phyloP scores from a whole-genome alignment of 2,113 vertebrate genomes.

The Ctenodactylus gundi region DNA sequence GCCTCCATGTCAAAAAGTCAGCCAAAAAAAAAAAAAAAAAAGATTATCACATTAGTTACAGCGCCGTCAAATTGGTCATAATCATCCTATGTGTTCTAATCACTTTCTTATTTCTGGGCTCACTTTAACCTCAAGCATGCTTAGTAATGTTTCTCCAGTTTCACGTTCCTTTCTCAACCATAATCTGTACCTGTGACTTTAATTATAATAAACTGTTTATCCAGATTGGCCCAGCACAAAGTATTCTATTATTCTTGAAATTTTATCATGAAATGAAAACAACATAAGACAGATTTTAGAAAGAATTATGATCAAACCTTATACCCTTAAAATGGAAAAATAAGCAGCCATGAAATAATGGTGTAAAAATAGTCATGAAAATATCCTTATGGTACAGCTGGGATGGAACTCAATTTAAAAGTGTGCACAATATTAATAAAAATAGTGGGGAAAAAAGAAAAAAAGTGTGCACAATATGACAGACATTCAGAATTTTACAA shows the following conservation, averaged over 20 bases:
- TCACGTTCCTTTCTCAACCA: not conserved
- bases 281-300: not conserved
- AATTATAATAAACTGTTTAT: not conserved
- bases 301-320: not conserved
- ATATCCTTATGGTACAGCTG: not conserved
- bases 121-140: not conserved
- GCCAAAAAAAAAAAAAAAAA: constrained; percentile 17
- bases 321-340: not conserved
- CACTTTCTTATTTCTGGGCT: not conserved
- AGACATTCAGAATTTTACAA: too few species aligned
- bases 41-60: too few species aligned
- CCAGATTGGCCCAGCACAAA: not conserved
- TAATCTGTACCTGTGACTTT: not conserved
- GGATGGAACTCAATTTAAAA: too few species aligned
- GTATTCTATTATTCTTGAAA: constrained; percentile 15
- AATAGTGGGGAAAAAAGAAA: too few species aligned
- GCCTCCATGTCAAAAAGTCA: not conserved
- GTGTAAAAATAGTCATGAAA: not conserved
- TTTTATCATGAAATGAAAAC: constrained; percentile 2
- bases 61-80: not conserved
- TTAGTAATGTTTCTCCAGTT: not conserved
- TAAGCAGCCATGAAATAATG: not conserved
- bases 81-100: not conserved
- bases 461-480: too few species aligned
- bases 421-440: too few species aligned